Evolutionary conservation across 2,888 invertebrate species (phyloP).

Genomic region (Andrena haemorrhoa): DNA sequence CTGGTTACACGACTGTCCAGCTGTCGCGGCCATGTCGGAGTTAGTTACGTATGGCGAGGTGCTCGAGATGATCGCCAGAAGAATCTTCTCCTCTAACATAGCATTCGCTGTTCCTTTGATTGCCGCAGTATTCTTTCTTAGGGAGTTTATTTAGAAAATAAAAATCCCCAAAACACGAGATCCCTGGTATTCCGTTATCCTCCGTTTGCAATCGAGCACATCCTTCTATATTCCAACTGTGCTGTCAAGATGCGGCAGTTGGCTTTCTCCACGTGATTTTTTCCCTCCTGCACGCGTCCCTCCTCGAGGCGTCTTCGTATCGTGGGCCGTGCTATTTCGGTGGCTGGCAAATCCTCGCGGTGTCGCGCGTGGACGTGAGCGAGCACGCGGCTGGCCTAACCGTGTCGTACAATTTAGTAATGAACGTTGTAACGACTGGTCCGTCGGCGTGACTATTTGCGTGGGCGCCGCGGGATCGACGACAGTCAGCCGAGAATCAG

Average conservation of each 20-base stretch:
- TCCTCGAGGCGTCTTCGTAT: not conserved
- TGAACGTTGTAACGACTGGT: slow-evolving; percentile 52
- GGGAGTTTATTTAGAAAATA: too few species aligned
- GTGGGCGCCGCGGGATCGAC: slow-evolving; percentile 50
- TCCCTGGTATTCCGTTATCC: too few species aligned
- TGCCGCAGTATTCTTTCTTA: too few species aligned
- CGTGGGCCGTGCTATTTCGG: slow-evolving; percentile 57
- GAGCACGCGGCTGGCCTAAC: slow-evolving; percentile 32
- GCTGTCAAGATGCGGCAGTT: not conserved
- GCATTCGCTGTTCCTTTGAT: not conserved
- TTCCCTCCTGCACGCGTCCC: not conserved
- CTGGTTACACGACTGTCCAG: slow-evolving; percentile 65
- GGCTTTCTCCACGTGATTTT: not conserved
- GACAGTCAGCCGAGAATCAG: slow-evolving; percentile 56
- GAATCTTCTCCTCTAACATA: slow-evolving; percentile 11
- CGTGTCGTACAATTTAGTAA: slow-evolving; percentile 59
- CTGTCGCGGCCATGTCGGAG: slow-evolving; percentile 70
- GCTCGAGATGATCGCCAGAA: slow-evolving; percentile 27
- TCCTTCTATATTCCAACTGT: not conserved
- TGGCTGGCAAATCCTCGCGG: slow-evolving; percentile 55
- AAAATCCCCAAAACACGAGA: too few species aligned
- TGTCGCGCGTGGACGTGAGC: slow-evolving; percentile 33
- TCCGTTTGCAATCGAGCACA: not conserved
- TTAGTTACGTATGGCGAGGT: slow-evolving; percentile 51
- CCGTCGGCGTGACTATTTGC: slow-evolving; percentile 43